phyloP scores from a whole-genome alignment of 2,888 invertebrate species.

The Stenoptilia bipunctidactyla region DNA sequence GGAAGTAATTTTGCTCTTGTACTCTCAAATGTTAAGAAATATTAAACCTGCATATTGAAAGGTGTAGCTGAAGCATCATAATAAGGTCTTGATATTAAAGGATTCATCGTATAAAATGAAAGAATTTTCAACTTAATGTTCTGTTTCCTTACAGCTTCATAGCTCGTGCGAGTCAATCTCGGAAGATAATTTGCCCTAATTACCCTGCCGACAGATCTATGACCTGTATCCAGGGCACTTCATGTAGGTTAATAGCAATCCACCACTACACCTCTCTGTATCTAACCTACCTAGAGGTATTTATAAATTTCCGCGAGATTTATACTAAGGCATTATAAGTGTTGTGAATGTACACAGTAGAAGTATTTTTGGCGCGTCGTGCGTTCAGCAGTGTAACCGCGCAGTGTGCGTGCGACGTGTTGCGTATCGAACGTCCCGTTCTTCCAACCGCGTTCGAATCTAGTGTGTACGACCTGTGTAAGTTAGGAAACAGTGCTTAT shows the following conservation, averaged over 20 bases:
- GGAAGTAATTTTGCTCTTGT: too few relatives aligned
- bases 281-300: conserved; percentile 25
- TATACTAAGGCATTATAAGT: conserved; percentile 56
- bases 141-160: too few relatives aligned
- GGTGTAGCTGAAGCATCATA: too few relatives aligned
- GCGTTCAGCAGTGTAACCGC: conserved; percentile 30
- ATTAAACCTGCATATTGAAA: too few relatives aligned
- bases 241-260: conserved; percentile 28
- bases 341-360: conserved; percentile 46
- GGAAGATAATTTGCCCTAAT: not conserved
- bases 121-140: too few relatives aligned
- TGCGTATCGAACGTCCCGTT: conserved; percentile 21
- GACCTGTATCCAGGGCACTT: not conserved
- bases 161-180: too few relatives aligned
- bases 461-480: conserved; percentile 39
- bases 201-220: not conserved
- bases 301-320: conserved; percentile 48
- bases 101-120: too few relatives aligned
- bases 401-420: conserved; percentile 42
- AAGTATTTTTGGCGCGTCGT: conserved; percentile 53
- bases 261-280: conserved; percentile 11
- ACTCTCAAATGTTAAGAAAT: too few relatives aligned
- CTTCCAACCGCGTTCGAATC: conserved; percentile 26
- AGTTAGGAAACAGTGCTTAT: conserved; percentile 49
- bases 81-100: too few relatives aligned